A percentile compares a stretch with the other conserved stretches of the same genome.
Evolutionary conservation across 2,113 vertebrate species (phyloP).

Genomic region (Trogon melanurus): DNA sequence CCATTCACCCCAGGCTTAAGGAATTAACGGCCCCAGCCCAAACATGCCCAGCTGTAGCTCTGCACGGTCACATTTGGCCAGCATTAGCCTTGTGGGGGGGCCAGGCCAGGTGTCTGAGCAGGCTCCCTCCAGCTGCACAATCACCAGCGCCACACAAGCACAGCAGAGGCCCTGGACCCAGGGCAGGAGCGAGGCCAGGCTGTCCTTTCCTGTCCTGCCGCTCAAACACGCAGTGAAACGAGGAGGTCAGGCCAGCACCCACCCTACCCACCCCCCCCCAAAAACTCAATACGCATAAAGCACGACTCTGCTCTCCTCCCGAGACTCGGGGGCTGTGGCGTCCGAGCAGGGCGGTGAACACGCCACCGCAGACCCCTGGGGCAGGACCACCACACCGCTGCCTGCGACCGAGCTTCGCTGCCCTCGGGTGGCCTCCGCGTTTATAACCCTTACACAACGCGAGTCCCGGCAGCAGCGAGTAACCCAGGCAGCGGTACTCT

Average conservation of each 20-base stretch:
- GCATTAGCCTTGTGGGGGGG: background rate
- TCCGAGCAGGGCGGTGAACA: too few relatives aligned
- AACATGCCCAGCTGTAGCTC: background rate
- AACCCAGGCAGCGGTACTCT: background rate
- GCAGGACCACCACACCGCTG: background rate
- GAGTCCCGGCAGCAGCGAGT: background rate
- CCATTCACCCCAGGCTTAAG: fast-evolving
- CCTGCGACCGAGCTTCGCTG: fast-evolving
- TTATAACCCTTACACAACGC: background rate
- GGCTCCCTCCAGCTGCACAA: too few relatives aligned
- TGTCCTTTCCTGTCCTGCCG: background rate
- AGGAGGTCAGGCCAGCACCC: background rate
- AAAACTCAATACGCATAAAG: background rate
- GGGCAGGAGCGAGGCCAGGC: background rate
- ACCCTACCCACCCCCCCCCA: fast-evolving
- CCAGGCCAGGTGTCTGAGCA: too few relatives aligned
- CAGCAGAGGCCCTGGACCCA: too few relatives aligned
- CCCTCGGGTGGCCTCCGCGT: background rate
- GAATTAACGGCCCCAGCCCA: background rate
- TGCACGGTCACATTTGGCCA: background rate
- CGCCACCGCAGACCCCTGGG: too few relatives aligned
- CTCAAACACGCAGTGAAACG: fast-evolving
- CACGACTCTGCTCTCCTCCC: background rate
- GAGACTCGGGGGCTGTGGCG: background rate
- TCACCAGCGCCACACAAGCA: too few relatives aligned